Base-by-base conservation (phyloP, 2,888 invertebrate genomes). In the Bursaphelenchus okinawaensis region DNA sequence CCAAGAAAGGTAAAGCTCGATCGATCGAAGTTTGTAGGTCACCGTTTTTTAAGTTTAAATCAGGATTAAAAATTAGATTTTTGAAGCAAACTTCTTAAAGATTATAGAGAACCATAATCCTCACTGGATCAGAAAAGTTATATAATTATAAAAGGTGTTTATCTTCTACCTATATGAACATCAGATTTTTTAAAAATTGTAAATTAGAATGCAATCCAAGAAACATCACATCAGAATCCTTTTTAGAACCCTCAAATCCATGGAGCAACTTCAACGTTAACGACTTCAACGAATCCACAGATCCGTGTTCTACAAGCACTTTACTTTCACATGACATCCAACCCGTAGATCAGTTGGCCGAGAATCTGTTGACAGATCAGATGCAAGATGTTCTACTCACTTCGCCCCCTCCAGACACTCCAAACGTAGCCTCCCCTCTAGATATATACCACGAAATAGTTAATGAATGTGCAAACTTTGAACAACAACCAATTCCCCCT, bases 361-460 rank as follows among this genome's bases (percentile, higher is more conserved):
- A 61, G 22, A 23, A 31, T 20, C 7, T 68, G 27, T 50, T 69
- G 22, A 69, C 62, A 24, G 66, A 70, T 24, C 70, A 74, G 19
- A 52, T 74, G 26, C 57, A 62, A 7, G 65, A 71, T 26, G 57
- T 63, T 20, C 55, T 70, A 19, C 52, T 65, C 31, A 50, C 70
- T 27, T 61, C 72, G 9, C 70, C 73, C 9, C 73, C 71, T 19
- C 24, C 52, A 20, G 27, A 55, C 51, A 31, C 52, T 31, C 59
- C 57, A 9, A 26, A 19, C 7, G 28, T 55, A 8, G 24, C 28
- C 7, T 71, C 69, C 8, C 74, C 69, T 6, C 57, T 67, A 28
- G 75, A 76, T 23, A 73, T 73, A 55, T 73, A 71, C 61, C 51
- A 67, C 16, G 74, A 73, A 28, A 73, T 73, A 20, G 69, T 76